These are phyloP conservation scores for Drosophila obscura DNA, from an alignment of 1,140 invertebrate species.

Conservation along the genomic window DNA sequence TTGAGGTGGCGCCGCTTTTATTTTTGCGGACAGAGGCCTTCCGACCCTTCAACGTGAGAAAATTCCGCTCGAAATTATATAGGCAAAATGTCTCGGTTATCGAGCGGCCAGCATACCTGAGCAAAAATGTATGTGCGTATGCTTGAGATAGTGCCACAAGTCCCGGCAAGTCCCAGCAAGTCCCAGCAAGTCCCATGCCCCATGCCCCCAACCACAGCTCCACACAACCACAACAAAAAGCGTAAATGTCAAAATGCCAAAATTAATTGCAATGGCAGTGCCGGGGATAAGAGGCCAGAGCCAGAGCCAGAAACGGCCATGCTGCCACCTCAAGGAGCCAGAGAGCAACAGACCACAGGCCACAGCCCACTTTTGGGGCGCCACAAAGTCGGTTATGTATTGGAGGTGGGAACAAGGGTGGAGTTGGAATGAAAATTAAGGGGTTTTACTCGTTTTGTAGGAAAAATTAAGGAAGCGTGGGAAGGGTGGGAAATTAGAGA, in stretches of 20 bases:
- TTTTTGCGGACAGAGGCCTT: not conserved
- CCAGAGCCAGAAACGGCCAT: conserved; percentile 8
- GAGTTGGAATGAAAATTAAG: not conserved
- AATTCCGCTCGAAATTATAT: conserved; percentile 72
- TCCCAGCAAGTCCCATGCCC: not conserved
- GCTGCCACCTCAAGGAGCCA: no score
- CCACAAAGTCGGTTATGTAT: conserved; percentile 32
- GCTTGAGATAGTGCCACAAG: conserved; percentile 60
- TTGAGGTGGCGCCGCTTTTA: conserved; percentile 48
- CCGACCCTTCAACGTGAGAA: conserved; percentile 72
- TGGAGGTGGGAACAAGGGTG: conserved; percentile 5
- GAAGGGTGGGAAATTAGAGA: no score
- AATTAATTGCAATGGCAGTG: conserved; percentile 82
- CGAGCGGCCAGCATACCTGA: conserved; percentile 71
- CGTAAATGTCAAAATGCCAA: conserved; percentile 83
- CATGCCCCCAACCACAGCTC: not conserved
- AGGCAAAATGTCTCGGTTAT: conserved; percentile 69
- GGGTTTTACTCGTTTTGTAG: not conserved
- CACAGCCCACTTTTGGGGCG: conserved; percentile 67
- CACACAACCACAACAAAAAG: conserved; percentile 52
- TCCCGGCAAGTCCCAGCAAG: not conserved
- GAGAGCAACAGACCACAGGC: conserved; percentile 10
- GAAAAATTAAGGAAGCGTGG: not conserved
- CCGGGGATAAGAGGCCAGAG: conserved; percentile 25
- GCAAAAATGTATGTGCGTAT: conserved; percentile 77